phyloP scores from a whole-genome alignment of 2,797 vertebrate species.

The Margarornis squamiger region DNA sequence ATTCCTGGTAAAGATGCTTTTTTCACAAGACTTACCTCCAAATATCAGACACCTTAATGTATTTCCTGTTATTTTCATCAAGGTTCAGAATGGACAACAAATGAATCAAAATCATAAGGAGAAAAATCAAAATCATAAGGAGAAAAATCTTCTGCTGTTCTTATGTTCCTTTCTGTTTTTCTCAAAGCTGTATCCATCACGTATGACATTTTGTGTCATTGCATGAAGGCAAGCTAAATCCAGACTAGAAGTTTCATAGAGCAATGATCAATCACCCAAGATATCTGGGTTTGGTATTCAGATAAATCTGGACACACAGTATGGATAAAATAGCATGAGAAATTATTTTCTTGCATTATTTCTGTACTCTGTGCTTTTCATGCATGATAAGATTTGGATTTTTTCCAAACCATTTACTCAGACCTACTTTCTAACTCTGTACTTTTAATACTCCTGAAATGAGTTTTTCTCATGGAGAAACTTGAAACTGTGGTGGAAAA shows the following conservation, averaged over 20 bases:
- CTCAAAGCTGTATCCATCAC: not conserved
- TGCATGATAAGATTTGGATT: constrained; percentile 50
- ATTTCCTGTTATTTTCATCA: constrained; percentile 4
- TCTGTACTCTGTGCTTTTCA: constrained; percentile 41
- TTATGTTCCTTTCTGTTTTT: not conserved
- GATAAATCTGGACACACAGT: constrained; percentile 4
- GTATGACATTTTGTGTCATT: constrained; percentile 6
- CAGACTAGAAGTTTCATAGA: not conserved
- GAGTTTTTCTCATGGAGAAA: constrained; percentile 16
- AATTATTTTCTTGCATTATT: constrained; percentile 41
- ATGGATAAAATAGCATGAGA: constrained; percentile 21
- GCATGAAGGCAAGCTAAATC: not conserved
- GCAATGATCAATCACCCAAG: constrained; percentile 5
- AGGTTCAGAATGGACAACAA: not conserved
- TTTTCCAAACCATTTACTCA: constrained; percentile 67
- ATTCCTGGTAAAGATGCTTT: not conserved
- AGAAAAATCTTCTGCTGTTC: not conserved
- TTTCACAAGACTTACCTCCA: not conserved
- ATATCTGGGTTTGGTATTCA: constrained; percentile 29
- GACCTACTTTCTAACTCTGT: constrained; percentile 46
- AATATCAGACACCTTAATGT: not conserved
- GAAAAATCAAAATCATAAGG: not conserved
- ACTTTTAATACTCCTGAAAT: constrained; percentile 57
- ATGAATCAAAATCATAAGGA: not conserved
- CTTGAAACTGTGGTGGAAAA: not conserved